Percentiles rank a stretch among this genome's conserved stretches.
phyloP scores from a whole-genome alignment of 2,797 vertebrate genomes.

The Tadarida brasiliensis region DNA sequence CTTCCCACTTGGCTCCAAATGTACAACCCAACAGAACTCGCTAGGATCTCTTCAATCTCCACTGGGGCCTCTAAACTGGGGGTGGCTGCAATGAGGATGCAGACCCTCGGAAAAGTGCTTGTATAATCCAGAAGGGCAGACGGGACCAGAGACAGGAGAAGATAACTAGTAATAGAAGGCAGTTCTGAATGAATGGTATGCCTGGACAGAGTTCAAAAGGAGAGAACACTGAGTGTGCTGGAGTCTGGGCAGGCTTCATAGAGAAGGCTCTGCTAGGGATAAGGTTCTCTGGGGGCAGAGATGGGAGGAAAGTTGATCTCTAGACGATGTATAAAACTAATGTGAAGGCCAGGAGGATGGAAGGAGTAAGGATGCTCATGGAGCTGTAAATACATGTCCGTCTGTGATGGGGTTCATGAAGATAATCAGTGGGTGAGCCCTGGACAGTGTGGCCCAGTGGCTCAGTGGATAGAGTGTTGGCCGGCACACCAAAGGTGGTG shows the following conservation, averaged over 20 bases:
- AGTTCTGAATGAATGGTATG: not conserved
- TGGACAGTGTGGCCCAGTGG: no score
- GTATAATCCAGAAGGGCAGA: not conserved
- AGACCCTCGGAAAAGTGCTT: not conserved
- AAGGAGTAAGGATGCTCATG: not conserved
- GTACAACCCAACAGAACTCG: not conserved
- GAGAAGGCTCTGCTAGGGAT: not conserved
- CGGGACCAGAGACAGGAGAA: not conserved
- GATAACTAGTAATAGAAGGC: not conserved
- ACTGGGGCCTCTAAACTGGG: not conserved
- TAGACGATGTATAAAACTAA: not conserved
- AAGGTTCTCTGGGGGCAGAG: not conserved
- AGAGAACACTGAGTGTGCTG: not conserved
- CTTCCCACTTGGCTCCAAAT: conserved; percentile 20
- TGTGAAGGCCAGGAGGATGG: not conserved
- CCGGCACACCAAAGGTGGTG: no score
- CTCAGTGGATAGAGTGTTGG: no score
- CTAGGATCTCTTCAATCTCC: not conserved
- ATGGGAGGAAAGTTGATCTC: not conserved
- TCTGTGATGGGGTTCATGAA: not conserved
- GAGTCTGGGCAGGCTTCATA: not conserved
- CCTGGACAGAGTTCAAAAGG: not conserved
- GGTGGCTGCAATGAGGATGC: not conserved
- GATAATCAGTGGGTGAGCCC: not conserved
- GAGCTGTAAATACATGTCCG: not conserved